Base-by-base conservation (phyloP, 2,797 vertebrate genomes). In the Alosa sapidissima region DNA sequence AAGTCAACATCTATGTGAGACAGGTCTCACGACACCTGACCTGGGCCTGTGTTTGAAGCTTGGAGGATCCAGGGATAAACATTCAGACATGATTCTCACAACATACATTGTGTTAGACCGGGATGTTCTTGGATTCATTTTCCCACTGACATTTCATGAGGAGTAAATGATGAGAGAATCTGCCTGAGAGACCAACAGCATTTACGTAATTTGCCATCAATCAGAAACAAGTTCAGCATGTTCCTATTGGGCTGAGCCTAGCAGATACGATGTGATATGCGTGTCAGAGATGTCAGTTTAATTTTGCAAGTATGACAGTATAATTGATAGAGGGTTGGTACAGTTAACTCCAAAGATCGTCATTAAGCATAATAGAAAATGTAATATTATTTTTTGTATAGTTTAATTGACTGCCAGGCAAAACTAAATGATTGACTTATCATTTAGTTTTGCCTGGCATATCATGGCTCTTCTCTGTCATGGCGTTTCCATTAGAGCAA, bases 21-120 rank as follows among this genome's bases (percentile, higher is more conserved):
- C 72, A 47, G 72, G 5, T 78, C 72, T 78, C 72, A 78, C 16
- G 41, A 78, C 72, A 78, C 72, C 72, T 78, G 72, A 47, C 72
- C 72, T 78, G 72, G 14, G 36, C 16, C 68, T 45, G 36, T 19
- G 72, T 78, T 78, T 78, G 7, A 78, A 78, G 41, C 72, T 47
- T 21, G 5, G 7, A 78, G 72, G 19, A 47, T 21, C 41, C 41
- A 36, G 36, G 33, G 33, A 10, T 72, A 72, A 36, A 72, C n/a
- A 72, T 72, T 28, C 19, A 14, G 13, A 72, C 14, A 47, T 14
- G 41, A 78, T 47, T 78, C 41, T 19, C 36, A 47, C 1, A 16
- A n/a, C 16, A 9, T 47, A 78, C 45, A 45, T 16, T 47, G 41
- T 78, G 14, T 78, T 21, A 78, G 36, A 47, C 41, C 7, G 72